Conservation (phyloP, 2,888 invertebrate species). For the Ypsolopha sequella region DNA sequence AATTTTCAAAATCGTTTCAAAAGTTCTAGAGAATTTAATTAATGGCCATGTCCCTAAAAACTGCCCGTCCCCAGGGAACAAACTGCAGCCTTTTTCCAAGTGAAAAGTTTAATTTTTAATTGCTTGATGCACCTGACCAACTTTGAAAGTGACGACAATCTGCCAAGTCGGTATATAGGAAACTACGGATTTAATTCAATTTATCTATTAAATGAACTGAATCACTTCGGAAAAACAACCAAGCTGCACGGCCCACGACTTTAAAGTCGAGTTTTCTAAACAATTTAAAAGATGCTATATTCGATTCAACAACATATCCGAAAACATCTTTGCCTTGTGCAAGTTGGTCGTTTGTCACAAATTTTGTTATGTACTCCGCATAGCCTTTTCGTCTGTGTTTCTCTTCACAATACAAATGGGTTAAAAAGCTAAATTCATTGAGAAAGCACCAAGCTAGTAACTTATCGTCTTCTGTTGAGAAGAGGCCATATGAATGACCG, state of each 20-base stretch:
- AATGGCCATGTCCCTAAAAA: too few relatives aligned
- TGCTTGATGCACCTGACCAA: too few relatives aligned
- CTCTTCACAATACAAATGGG: constrained; percentile 9
- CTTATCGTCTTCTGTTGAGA: constrained; percentile 12
- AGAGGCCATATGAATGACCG: constrained; percentile 18
- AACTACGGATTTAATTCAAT: too few relatives aligned
- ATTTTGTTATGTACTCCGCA: constrained; percentile 7
- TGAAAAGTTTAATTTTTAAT: too few relatives aligned
- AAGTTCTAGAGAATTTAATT: too few relatives aligned
- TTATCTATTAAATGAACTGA: too few relatives aligned
- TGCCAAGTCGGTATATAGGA: too few relatives aligned
- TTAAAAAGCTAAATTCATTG: constrained; percentile 8
- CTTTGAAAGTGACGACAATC: too few relatives aligned
- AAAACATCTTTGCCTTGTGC: constrained; percentile 15
- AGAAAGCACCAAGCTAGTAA: constrained; percentile 12
- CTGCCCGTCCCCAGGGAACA: too few relatives aligned
- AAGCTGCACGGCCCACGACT: constrained; percentile 13
- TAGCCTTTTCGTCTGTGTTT: constrained; percentile 11
- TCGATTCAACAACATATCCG: constrained; percentile 17
- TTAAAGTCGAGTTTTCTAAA: constrained; percentile 19
- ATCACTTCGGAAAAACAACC: constrained; percentile 10
- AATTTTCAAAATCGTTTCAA: too few relatives aligned
- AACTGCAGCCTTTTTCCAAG: too few relatives aligned
- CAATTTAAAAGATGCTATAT: constrained; percentile 15
- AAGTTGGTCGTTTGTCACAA: constrained; percentile 17